These are phyloP conservation scores for Ormyrus rosae DNA, from an alignment of 2,888 invertebrate genomes.

Conservation along the genomic window DNA sequence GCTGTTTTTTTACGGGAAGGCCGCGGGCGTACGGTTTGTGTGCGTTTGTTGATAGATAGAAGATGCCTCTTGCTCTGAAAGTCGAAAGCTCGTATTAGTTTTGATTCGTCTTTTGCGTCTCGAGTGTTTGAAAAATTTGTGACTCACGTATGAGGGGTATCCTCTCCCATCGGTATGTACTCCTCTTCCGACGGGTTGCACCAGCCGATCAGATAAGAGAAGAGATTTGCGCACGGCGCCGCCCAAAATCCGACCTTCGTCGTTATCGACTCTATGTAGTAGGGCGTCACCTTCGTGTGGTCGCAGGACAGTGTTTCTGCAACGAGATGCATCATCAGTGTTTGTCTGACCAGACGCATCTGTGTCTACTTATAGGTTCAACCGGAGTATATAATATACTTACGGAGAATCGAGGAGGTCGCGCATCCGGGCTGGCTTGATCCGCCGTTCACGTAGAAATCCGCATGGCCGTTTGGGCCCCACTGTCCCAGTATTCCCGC, in stretches of 20 bases:
- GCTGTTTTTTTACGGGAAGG: conserved; percentile 82
- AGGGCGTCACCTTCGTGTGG: conserved; percentile 93
- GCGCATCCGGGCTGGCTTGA: conserved; percentile 92
- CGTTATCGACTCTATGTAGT: conserved; percentile 92
- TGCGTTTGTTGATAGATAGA: conserved; percentile 90
- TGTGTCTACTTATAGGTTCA: no score
- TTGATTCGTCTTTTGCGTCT: background rate
- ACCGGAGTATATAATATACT: conserved; percentile 70
- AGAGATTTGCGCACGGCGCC: conserved; percentile 87
- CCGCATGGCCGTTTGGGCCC: conserved; percentile 92
- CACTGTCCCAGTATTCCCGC: conserved; percentile 93
- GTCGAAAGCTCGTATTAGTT: conserved; percentile 27
- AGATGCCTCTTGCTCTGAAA: conserved; percentile 88
- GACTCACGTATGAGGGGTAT: conserved; percentile 85
- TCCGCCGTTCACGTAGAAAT: conserved; percentile 92
- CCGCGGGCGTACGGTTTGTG: conserved; percentile 91
- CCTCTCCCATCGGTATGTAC: conserved; percentile 91
- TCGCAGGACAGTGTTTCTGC: conserved; percentile 91
- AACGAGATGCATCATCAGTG: background rate
- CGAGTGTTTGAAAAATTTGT: background rate
- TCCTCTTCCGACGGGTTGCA: conserved; percentile 88
- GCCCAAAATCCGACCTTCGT: conserved; percentile 89
- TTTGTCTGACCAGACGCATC: no score
- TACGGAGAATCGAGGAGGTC: conserved; percentile 88
- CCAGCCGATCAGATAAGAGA: conserved; percentile 91